Evolutionary conservation across 2,113 vertebrate genomes (phyloP).

Genomic region (Peromyscus californicus): DNA sequence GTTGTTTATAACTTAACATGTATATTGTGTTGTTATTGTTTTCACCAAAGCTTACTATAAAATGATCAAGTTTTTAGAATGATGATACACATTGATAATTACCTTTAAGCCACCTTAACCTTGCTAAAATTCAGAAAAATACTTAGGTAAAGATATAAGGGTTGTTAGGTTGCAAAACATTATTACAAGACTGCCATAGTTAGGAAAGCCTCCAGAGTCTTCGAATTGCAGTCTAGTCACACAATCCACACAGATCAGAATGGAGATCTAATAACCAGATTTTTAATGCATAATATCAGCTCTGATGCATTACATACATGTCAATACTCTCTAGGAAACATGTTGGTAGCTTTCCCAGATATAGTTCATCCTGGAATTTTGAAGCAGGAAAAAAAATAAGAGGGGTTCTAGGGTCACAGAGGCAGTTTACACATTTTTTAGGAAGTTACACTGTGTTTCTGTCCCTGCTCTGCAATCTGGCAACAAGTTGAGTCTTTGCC

Average conservation of each 20-base stretch:
- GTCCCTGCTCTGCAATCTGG: neutral
- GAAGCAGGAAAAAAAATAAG: neutral
- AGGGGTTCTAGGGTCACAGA: neutral
- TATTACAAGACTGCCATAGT: neutral
- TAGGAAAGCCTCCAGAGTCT: neutral
- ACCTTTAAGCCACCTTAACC: neutral
- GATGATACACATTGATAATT: neutral
- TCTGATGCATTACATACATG: neutral
- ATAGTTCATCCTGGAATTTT: neutral
- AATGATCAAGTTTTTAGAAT: neutral
- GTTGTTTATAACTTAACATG: neutral
- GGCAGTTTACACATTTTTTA: neutral
- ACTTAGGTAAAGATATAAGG: neutral
- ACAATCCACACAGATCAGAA: neutral
- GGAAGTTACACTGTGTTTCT: neutral
- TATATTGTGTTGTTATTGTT: neutral
- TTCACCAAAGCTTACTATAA: neutral
- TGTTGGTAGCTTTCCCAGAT: neutral
- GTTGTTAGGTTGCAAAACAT: neutral
- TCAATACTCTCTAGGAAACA: neutral
- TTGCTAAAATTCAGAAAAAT: neutral
- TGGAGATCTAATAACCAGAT: neutral
- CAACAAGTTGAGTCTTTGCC: slow-evolving; percentile 8
- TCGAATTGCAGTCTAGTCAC: neutral
- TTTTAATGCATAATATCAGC: neutral